Base-by-base conservation (phyloP, 2,888 invertebrate genomes). In the Carcina quercana region DNA sequence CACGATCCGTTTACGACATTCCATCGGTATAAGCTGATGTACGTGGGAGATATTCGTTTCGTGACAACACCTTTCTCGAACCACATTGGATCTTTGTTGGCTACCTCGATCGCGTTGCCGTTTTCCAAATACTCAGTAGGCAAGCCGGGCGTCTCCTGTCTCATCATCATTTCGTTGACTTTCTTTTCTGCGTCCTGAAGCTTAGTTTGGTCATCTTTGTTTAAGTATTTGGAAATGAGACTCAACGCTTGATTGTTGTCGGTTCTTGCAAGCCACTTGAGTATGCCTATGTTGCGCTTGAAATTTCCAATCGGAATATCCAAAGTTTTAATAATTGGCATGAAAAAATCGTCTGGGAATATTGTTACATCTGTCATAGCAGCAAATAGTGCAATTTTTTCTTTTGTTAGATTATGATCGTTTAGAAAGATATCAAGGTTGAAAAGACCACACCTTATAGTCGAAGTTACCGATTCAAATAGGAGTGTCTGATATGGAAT, bases 301-400 rank as follows among this genome's bases (percentile, higher is more conserved):
- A 27, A 33, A 13, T 13, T 5, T 5, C 5, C 10, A 6, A 19
- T 11, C 8, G 20, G 30, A n/a, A 30, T 15, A 25, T n/a, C 29
- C 14, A 32, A 19, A 7, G 26, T 17, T 25, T 25, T 15, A 2
- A 56, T 34, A 2, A 64, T 34, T n/a, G 29, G 6, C 2, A 37
- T 6, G 17, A 64, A 64, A 30, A 30, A 37, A 5, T 37, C 25
- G 6, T 41, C 25, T 1, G 49, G 50, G 21, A 59, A 58, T 11
- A 51, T 22, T 0, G 20, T n/a, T 4, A 25, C 27, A 32, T 68
- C 56, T 0, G 44, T 50, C 19, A 68, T 28, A 3, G 51, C 29
- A 15, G 46, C 43, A 15, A 67, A 65, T 8, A 56, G 44, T 0
- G 54, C 50, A 3, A 50, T 13, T 32, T 57, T 50, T 5, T 50